These are phyloP conservation scores for Drosophila buzzatii DNA, from an alignment of 2,888 invertebrate genomes.

Conservation along the genomic window DNA sequence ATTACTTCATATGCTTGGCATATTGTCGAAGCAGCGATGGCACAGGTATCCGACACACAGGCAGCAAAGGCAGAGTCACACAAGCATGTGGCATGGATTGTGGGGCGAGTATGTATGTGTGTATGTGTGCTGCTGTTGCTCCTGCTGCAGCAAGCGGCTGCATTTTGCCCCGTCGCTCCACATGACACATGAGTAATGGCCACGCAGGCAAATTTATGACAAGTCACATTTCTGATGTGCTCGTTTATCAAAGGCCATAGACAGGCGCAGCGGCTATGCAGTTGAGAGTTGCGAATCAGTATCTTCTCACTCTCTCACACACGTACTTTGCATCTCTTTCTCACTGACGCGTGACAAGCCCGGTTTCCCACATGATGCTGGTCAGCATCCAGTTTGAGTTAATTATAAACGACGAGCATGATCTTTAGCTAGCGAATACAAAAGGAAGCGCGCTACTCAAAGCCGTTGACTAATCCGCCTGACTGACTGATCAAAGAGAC, in stretches of 20 bases:
- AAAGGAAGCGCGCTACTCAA: slow-evolving; percentile 66
- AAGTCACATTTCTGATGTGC: slow-evolving; percentile 83
- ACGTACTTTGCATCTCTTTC: neutral
- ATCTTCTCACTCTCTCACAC: neutral
- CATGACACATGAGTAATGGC: slow-evolving; percentile 83
- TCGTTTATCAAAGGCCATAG: slow-evolving; percentile 80
- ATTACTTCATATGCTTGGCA: slow-evolving; percentile 82
- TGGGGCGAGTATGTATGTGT: slow-evolving; percentile 28
- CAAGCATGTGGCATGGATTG: slow-evolving; percentile 15
- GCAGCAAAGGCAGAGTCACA: slow-evolving; percentile 7
- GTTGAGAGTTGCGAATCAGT: slow-evolving; percentile 22
- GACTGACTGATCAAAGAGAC: slow-evolving; percentile 74
- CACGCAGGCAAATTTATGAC: slow-evolving; percentile 84
- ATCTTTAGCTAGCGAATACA: slow-evolving; percentile 19
- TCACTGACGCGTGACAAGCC: slow-evolving; percentile 73
- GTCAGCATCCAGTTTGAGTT: slow-evolving; percentile 70
- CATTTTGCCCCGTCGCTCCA: slow-evolving; percentile 62
- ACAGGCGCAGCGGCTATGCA: slow-evolving; percentile 58
- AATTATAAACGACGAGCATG: slow-evolving; percentile 79
- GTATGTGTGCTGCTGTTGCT: slow-evolving; percentile 21
- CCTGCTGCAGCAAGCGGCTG: slow-evolving; percentile 45
- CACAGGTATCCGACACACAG: slow-evolving; percentile 45
- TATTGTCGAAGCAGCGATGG: slow-evolving; percentile 71
- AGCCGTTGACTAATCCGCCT: slow-evolving; percentile 71
- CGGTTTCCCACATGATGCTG: slow-evolving; percentile 59